Evolutionary conservation across 2,888 invertebrate species (phyloP).

Genomic region (Nomada goodeniana): DNA sequence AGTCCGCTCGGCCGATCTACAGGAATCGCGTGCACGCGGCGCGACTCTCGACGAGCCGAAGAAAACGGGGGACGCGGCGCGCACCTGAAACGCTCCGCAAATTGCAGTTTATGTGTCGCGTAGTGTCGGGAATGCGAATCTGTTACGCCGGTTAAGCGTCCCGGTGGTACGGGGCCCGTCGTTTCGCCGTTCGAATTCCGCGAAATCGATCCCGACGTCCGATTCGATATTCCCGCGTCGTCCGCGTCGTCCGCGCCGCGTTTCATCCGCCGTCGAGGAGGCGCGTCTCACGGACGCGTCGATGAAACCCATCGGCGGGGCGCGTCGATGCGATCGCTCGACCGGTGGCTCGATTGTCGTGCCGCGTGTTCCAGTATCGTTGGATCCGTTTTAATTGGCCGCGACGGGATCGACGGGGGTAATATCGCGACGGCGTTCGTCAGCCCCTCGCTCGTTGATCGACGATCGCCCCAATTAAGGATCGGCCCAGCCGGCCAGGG

Average conservation of each 20-base stretch:
- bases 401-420: constrained; percentile 37
- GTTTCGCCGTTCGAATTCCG: constrained; percentile 49
- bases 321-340: background rate
- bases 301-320: background rate
- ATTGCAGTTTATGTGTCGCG: constrained; percentile 70
- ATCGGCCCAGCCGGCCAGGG: background rate
- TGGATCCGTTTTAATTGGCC: constrained; percentile 53
- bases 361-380: constrained; percentile 22
- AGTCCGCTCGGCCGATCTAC: constrained; percentile 36
- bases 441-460: constrained; percentile 48
- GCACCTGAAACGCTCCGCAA: constrained; percentile 60
- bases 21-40: constrained; percentile 34
- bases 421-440: constrained; percentile 44
- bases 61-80: constrained; percentile 20
- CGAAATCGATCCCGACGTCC: constrained; percentile 50
- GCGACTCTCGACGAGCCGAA: constrained; percentile 33
- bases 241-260: background rate
- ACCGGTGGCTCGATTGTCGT: background rate
- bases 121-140: constrained; percentile 66
- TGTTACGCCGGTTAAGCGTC: constrained; percentile 55
- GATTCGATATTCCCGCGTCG: constrained; percentile 30
- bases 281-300: background rate
- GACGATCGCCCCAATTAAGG: constrained; percentile 62
- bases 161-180: constrained; percentile 31
- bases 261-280: background rate